These are phyloP conservation scores for Bambusicola thoracicus DNA, from an alignment of 2,113 vertebrate genomes.

Conservation along the genomic window DNA sequence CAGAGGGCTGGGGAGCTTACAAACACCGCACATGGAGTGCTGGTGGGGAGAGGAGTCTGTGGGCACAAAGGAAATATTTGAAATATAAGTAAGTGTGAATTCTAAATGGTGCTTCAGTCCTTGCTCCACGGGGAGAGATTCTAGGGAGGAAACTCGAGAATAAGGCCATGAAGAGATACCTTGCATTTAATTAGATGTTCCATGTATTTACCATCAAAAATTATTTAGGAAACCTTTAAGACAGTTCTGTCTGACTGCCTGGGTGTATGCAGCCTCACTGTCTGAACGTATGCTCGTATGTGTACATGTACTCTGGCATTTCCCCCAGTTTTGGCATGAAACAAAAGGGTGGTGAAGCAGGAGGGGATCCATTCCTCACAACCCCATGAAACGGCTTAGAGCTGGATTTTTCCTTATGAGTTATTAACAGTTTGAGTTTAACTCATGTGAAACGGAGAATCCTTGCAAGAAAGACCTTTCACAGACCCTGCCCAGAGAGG, in stretches of 20 bases:
- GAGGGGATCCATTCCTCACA: fast-evolving
- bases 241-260: background rate
- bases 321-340: background rate
- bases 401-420: background rate
- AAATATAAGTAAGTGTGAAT: background rate
- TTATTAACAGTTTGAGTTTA: background rate
- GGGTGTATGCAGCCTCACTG: fast-evolving
- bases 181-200: background rate
- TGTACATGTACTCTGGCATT: fast-evolving
- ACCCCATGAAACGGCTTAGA: background rate
- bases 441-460: background rate
- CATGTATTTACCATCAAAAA: background rate
- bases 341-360: background rate
- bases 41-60: background rate
- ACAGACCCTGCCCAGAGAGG: background rate
- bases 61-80: background rate
- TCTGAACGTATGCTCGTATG: background rate
- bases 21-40: background rate
- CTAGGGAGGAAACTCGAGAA: background rate
- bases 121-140: background rate
- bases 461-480: background rate
- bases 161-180: background rate
- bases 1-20: background rate
- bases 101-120: background rate
- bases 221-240: background rate